These are phyloP conservation scores for Drosophila monieri DNA, from an alignment of 2,888 invertebrate genomes.

Conservation along the genomic window DNA sequence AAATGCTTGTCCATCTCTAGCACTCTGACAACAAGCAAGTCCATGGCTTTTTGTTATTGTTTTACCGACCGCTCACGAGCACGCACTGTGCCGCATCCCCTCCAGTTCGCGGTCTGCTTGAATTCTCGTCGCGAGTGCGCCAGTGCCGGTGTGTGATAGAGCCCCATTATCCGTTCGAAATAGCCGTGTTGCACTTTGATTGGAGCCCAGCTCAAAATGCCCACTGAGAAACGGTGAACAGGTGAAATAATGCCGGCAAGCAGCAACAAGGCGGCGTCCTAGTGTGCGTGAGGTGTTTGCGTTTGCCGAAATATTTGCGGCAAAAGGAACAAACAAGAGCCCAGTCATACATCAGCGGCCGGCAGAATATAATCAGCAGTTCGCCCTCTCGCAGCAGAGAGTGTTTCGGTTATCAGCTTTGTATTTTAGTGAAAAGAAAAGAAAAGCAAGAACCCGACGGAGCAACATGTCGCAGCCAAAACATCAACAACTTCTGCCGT, in stretches of 20 bases:
- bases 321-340: constrained; percentile 21
- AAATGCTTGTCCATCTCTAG: neutral
- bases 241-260: constrained; percentile 48
- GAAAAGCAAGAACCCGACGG: constrained; percentile 4
- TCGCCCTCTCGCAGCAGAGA: neutral
- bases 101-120: constrained; percentile 41
- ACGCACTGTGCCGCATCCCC: constrained; percentile 30
- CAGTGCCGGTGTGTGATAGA: constrained; percentile 53
- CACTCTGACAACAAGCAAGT: constrained; percentile 14
- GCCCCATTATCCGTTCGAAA: constrained; percentile 7
- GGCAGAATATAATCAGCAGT: constrained; percentile 18
- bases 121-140: constrained; percentile 45
- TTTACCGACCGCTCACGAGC: constrained; percentile 27
- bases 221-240: constrained; percentile 45
- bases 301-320: constrained; percentile 41
- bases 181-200: constrained; percentile 23
- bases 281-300: constrained; percentile 40
- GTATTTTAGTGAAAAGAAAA: constrained; percentile 4
- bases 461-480: constrained; percentile 17
- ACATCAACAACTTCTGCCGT: constrained; percentile 36
- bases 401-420: constrained; percentile 3
- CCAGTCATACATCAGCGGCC: constrained; percentile 36
- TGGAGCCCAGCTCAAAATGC: constrained; percentile 50
- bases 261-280: constrained; percentile 56
- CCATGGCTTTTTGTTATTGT: neutral